Conservation (phyloP, 1,140 invertebrate genomes). For the Ridgeia piscesae region DNA sequence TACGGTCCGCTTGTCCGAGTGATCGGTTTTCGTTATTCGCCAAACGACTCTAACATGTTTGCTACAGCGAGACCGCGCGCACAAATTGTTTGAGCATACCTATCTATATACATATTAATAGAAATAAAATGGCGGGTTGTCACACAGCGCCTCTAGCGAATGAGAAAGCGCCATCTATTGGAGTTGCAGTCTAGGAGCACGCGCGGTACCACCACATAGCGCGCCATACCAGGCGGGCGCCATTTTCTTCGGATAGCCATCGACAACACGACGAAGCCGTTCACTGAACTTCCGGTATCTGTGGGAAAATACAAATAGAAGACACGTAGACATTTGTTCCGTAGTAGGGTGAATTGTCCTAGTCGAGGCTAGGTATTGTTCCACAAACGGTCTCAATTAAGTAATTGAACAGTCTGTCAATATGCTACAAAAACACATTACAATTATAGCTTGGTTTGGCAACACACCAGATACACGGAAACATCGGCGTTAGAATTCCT, state of each 20-base stretch:
- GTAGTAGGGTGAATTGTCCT: too few relatives aligned
- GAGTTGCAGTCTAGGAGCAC: not conserved
- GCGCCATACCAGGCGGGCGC: conserved; percentile 13
- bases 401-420: too few relatives aligned
- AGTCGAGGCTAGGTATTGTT: too few relatives aligned
- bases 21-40: too few relatives aligned
- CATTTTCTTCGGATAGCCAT: conserved; percentile 15
- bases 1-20: not conserved
- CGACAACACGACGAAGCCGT: not conserved
- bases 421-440: too few relatives aligned
- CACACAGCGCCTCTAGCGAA: not conserved
- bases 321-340: not conserved
- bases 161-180: not conserved
- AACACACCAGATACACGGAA: too few relatives aligned
- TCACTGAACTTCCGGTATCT: conserved; percentile 23
- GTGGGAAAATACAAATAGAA: conserved; percentile 8
- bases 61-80: not conserved
- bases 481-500: too few relatives aligned
- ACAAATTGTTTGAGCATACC: not conserved
- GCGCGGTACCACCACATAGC: conserved; percentile 5
- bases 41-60: not conserved
- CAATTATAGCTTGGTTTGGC: too few relatives aligned
- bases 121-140: not conserved
- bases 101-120: not conserved
- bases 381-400: too few relatives aligned